Evolutionary conservation across 2,113 vertebrate species (phyloP).

Genomic region (Pachyramphus minor): DNA sequence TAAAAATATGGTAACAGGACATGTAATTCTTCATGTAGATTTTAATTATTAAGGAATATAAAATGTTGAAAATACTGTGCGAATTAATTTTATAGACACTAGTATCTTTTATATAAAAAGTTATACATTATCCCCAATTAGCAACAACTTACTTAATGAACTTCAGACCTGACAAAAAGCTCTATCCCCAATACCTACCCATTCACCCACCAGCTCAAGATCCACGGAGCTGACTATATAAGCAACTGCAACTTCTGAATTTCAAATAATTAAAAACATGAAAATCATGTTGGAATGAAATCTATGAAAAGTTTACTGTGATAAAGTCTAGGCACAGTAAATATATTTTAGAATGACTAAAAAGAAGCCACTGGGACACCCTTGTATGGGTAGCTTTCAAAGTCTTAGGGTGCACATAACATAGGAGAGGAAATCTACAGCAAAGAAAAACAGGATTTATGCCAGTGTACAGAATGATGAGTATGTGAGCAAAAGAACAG

Average conservation of each 20-base stretch:
- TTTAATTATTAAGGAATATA: constrained; percentile 79
- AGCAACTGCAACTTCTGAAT: constrained; percentile 38
- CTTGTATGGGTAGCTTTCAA: background rate
- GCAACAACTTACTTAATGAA: constrained; percentile 61
- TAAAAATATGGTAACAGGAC: constrained; percentile 83
- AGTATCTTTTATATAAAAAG: constrained; percentile 85
- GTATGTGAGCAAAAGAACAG: background rate
- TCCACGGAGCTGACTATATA: constrained; percentile 24
- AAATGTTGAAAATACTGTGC: constrained; percentile 88
- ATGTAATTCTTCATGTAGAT: constrained; percentile 79
- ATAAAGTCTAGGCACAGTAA: constrained; percentile 30
- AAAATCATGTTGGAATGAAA: constrained; percentile 57
- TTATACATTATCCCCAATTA: constrained; percentile 77
- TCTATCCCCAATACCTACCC: constrained; percentile 56
- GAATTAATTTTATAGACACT: constrained; percentile 85
- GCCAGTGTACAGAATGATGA: background rate
- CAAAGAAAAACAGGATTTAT: background rate
- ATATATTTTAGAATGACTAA: constrained; percentile 29
- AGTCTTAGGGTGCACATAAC: background rate
- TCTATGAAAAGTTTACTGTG: constrained; percentile 38
- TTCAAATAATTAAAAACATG: constrained; percentile 32
- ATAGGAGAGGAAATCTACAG: constrained; percentile 2
- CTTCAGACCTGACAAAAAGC: constrained; percentile 44
- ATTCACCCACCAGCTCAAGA: constrained; percentile 61
- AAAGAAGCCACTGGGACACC: background rate